These are phyloP conservation scores for Ecdyonurus torrentis DNA, from an alignment of 2,888 invertebrate genomes.

Conservation along the genomic window DNA sequence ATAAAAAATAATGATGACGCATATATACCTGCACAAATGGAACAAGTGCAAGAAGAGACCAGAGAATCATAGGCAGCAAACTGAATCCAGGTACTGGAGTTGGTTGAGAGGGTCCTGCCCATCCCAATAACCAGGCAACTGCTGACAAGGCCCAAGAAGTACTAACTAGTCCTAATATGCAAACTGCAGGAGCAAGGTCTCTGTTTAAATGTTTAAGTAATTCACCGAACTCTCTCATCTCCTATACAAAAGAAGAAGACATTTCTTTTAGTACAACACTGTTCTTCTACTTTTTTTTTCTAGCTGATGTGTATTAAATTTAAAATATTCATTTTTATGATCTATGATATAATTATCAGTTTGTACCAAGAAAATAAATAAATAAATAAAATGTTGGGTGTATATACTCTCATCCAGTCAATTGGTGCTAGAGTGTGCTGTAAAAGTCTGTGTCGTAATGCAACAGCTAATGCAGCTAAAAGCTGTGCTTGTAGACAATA, in stretches of 20 bases:
- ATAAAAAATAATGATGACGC: conserved; percentile 23
- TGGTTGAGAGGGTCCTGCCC: conserved; percentile 34
- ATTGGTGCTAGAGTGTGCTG: conserved; percentile 53
- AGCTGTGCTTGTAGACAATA: conserved; percentile 70
- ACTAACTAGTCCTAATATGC: conserved; percentile 59
- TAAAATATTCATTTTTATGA: conserved; percentile 7
- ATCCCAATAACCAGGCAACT: too few species aligned
- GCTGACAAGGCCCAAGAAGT: conserved; percentile 52
- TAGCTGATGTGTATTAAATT: neutral
- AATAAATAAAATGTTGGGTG: too few species aligned
- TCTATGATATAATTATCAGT: too few species aligned
- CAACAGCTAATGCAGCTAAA: conserved; percentile 52
- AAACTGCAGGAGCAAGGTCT: conserved; percentile 56
- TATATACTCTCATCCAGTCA: conserved; percentile 67
- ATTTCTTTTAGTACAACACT: too few species aligned
- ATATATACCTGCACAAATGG: conserved; percentile 52
- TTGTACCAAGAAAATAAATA: too few species aligned
- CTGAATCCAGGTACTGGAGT: conserved; percentile 33
- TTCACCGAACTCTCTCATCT: conserved; percentile 63
- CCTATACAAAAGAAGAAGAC: conserved; percentile 35
- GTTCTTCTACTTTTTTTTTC: neutral
- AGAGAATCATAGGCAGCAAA: conserved; percentile 26
- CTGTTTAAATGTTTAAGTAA: conserved; percentile 59
- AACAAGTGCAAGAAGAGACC: conserved; percentile 44
- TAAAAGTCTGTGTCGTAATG: conserved; percentile 50